Conservation (phyloP, 2,888 invertebrate genomes). For the Metopia argyrocephala region DNA sequence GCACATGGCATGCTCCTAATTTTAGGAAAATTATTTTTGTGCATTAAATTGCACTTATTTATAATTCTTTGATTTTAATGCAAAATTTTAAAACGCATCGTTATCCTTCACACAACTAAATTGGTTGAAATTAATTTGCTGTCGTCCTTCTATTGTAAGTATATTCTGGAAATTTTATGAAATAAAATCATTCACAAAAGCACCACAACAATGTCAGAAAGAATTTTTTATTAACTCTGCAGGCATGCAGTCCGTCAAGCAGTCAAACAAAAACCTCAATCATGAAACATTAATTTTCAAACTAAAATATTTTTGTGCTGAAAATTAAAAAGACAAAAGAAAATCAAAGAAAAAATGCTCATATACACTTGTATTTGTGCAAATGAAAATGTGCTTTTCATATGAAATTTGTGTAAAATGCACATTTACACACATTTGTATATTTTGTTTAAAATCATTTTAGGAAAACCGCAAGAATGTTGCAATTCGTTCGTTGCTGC, state of each 20-base stretch:
- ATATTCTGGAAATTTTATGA: background rate
- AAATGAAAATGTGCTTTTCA: no score
- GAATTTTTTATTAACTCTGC: constrained; percentile 30
- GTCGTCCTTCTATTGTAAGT: background rate
- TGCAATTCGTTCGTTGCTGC: background rate
- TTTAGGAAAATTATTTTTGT: no score
- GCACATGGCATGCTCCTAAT: no score
- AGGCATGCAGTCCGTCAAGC: background rate
- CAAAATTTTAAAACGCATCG: no score
- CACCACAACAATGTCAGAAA: constrained; percentile 18
- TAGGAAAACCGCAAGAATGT: constrained; percentile 28
- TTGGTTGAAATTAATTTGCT: background rate
- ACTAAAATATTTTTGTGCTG: constrained; percentile 15
- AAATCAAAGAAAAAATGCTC: background rate
- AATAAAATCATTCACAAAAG: background rate
- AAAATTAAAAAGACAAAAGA: background rate
- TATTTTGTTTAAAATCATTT: background rate
- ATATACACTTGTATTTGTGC: background rate
- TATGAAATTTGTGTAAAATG: background rate
- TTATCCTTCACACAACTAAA: no score
- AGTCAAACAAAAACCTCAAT: background rate
- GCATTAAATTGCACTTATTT: no score
- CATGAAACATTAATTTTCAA: constrained; percentile 35
- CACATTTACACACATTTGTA: background rate
- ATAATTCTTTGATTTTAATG: no score